Evolutionary conservation across 2,888 invertebrate species (phyloP).

Genomic region (Watsonalla binaria): DNA sequence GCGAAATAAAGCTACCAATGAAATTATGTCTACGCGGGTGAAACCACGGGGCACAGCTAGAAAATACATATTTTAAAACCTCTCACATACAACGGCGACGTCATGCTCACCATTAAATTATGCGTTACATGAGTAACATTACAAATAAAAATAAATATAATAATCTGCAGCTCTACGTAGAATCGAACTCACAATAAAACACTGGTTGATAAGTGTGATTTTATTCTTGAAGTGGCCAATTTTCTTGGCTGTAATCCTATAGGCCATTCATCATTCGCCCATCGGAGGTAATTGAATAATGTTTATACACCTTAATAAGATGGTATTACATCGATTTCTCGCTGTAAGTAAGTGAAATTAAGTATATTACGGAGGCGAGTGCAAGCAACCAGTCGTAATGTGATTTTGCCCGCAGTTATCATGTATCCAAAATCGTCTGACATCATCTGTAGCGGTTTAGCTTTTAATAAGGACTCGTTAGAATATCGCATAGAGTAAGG

Average conservation of each 20-base stretch:
- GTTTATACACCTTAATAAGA: constrained; percentile 53
- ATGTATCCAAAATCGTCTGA: constrained; percentile 63
- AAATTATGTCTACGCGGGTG: too few relatives aligned
- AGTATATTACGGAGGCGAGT: constrained; percentile 55
- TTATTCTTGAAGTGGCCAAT: constrained; percentile 6
- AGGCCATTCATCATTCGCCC: constrained; percentile 23
- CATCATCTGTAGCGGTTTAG: constrained; percentile 52
- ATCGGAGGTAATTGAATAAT: constrained; percentile 38
- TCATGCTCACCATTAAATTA: too few relatives aligned
- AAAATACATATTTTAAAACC: too few relatives aligned
- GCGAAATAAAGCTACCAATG: too few relatives aligned
- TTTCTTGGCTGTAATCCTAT: constrained; percentile 11
- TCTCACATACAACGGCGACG: too few relatives aligned
- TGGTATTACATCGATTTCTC: constrained; percentile 50
- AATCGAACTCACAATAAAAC: not conserved
- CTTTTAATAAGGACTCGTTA: constrained; percentile 66
- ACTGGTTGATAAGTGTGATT: not conserved
- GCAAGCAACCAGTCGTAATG: constrained; percentile 58
- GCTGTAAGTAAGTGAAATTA: constrained; percentile 65
- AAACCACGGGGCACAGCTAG: too few relatives aligned
- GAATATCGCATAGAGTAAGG: constrained; percentile 44
- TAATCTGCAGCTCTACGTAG: too few relatives aligned
- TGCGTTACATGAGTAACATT: too few relatives aligned
- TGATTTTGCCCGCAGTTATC: constrained; percentile 68
- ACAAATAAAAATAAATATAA: too few relatives aligned